These are phyloP conservation scores for Eulemur rubriventer DNA, from an alignment of 2,797 vertebrate genomes.

Conservation along the genomic window DNA sequence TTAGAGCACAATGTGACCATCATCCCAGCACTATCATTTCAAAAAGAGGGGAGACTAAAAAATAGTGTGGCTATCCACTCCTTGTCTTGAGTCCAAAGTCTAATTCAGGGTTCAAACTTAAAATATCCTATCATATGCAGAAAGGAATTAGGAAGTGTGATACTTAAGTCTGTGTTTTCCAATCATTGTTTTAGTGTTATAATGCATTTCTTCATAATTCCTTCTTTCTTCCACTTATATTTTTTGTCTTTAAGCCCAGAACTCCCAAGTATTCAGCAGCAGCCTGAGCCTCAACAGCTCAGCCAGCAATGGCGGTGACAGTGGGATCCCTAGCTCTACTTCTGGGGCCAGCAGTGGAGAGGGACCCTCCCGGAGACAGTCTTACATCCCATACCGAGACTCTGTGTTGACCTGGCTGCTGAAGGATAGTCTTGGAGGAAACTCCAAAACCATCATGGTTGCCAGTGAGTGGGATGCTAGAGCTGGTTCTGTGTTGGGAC, in stretches of 20 bases:
- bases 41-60: not conserved
- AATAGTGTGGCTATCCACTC: not conserved
- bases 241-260: constrained; percentile 90
- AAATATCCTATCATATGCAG: not conserved
- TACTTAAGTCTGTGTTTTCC: not conserved
- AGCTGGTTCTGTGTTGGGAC: not conserved
- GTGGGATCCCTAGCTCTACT: constrained; percentile 85
- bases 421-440: constrained; percentile 98
- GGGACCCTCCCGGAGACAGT: constrained; percentile 84
- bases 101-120: not conserved
- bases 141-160: not conserved
- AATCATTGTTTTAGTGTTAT: not conserved
- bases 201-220: constrained; percentile 33
- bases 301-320: constrained; percentile 91
- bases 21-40: not conserved
- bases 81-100: not conserved
- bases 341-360: constrained; percentile 78
- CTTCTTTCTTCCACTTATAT: constrained; percentile 2
- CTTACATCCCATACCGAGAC: constrained; percentile 97
- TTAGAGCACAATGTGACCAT: not conserved
- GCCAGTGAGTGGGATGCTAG: constrained; percentile 90
- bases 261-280: constrained; percentile 96
- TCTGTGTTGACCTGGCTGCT: constrained; percentile 98
- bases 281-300: constrained; percentile 95
- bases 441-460: constrained; percentile 98